A percentile compares a stretch with the other conserved stretches of the same genome.
Evolutionary conservation across 2,888 invertebrate species (phyloP).

Genomic region (Salpingus planirostris): DNA sequence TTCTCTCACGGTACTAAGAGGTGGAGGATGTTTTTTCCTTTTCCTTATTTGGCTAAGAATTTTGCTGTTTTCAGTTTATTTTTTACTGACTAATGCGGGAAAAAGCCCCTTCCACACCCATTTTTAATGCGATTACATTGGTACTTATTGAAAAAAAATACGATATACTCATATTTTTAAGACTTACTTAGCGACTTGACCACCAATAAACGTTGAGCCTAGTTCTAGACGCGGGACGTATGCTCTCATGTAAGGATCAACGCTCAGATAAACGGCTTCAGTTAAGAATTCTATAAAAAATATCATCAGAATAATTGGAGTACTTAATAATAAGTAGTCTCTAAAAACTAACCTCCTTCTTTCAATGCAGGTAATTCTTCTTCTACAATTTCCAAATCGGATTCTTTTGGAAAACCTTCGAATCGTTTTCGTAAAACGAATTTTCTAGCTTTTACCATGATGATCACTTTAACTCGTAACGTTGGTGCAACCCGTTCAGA

Average conservation of each 20-base stretch:
- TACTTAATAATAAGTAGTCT: background rate
- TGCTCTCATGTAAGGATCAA: slow-evolving; percentile 65
- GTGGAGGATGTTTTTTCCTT: too few species aligned
- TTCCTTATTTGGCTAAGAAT: too few species aligned
- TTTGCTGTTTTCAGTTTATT: too few species aligned
- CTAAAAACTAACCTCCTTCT: slow-evolving; percentile 54
- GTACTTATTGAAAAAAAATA: too few species aligned
- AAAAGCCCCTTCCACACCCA: too few species aligned
- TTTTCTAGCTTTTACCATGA: slow-evolving; percentile 42
- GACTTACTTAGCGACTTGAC: slow-evolving; percentile 60
- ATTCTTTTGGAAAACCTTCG: slow-evolving; percentile 54
- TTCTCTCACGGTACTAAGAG: too few species aligned
- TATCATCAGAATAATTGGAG: background rate
- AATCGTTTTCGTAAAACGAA: slow-evolving; percentile 58
- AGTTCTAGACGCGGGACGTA: slow-evolving; percentile 46
- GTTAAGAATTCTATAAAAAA: slow-evolving; percentile 47
- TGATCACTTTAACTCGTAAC: too few species aligned
- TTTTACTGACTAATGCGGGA: too few species aligned
- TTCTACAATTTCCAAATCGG: slow-evolving; percentile 57
- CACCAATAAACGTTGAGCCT: slow-evolving; percentile 58
- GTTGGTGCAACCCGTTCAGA: too few species aligned
- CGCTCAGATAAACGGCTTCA: slow-evolving; percentile 59
- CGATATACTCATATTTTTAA: too few species aligned
- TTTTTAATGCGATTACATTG: too few species aligned
- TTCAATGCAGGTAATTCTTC: slow-evolving; percentile 56